Conservation (phyloP, 53 echinoderm and acorn worm species). For the Mesocentrotus franciscanus region DNA sequence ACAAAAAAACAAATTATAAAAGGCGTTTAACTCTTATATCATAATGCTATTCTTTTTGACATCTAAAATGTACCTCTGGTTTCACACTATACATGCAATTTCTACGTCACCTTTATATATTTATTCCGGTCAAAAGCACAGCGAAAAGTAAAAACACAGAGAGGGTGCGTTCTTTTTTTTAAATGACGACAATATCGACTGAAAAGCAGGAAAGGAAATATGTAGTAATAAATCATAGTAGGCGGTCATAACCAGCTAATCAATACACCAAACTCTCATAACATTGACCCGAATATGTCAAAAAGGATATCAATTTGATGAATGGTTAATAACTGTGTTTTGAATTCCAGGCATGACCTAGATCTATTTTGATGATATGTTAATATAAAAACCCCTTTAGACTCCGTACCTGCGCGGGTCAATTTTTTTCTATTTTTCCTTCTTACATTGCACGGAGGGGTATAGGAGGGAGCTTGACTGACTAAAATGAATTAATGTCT, state of each 20-base stretch:
- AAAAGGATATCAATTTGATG: not conserved
- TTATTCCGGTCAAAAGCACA: no score
- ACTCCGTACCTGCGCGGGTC: not conserved
- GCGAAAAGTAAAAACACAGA: not conserved
- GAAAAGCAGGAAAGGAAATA: no score
- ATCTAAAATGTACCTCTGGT: not conserved
- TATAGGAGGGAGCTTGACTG: no score
- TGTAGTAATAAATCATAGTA: not conserved
- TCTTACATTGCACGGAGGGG: no score
- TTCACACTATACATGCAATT: not conserved
- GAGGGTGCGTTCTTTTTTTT: no score
- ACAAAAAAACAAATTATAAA: no score
- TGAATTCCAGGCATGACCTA: not conserved
- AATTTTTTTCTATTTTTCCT: not conserved
- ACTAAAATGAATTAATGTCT: no score
- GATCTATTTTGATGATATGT: not conserved
- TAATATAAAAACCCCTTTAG: not conserved
- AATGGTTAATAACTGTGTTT: not conserved
- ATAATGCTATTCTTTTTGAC: not conserved
- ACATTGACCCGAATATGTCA: slow-evolving; percentile 15
- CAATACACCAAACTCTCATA: not conserved
- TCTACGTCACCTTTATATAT: not conserved
- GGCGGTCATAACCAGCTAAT: no score
- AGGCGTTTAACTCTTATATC: no score
- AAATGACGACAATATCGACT: no score